These are phyloP conservation scores for Pseudomyrmex gracilis DNA, from an alignment of 1,140 invertebrate species.

Conservation along the genomic window DNA sequence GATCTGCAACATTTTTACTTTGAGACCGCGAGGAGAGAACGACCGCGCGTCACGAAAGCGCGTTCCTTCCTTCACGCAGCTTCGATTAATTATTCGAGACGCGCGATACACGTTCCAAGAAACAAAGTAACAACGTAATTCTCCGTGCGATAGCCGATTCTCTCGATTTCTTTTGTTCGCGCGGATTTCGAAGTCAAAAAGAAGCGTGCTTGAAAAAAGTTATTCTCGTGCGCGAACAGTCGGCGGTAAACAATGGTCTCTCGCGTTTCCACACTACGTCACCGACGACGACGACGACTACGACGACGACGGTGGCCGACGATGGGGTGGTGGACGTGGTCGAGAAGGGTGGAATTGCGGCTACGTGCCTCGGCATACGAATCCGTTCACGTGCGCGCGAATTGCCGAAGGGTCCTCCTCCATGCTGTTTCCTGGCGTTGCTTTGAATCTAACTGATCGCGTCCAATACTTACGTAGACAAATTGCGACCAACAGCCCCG, in stretches of 20 bases:
- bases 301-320: conserved; percentile 59
- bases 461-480: conserved; percentile 71
- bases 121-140: background rate
- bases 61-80: conserved; percentile 29
- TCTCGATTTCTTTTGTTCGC: background rate
- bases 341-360: conserved; percentile 79
- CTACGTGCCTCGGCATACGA: conserved; percentile 79
- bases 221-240: too few species aligned
- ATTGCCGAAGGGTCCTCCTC: conserved; percentile 30
- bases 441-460: conserved; percentile 73
- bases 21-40: conserved; percentile 4
- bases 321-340: conserved; percentile 59
- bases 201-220: too few species aligned
- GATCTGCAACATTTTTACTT: conserved; percentile 18
- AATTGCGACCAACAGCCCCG: conserved; percentile 67
- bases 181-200: conserved; percentile 31
- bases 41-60: conserved; percentile 19
- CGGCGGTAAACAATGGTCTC: too few species aligned
- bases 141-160: background rate
- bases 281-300: too few species aligned
- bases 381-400: conserved; percentile 59
- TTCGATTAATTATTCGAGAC: conserved; percentile 35
- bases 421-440: conserved; percentile 43
- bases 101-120: background rate
- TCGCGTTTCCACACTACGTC: too few species aligned